Conservation (phyloP, 2,888 invertebrate genomes). For the Micoletzkya japonica region DNA sequence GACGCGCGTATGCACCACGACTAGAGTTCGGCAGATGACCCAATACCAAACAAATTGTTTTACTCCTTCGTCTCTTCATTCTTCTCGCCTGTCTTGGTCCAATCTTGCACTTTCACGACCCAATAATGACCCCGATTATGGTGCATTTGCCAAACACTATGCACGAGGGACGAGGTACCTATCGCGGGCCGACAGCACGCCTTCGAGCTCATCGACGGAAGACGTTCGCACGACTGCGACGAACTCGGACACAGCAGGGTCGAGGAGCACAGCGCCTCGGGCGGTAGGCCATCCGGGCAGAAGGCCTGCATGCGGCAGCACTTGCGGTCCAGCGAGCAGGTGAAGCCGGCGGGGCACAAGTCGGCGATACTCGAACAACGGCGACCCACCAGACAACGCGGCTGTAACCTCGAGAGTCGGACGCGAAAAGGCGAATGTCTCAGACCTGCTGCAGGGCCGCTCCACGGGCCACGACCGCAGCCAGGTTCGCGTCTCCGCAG, state of each 20-base stretch:
- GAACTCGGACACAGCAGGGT: constrained; percentile 45
- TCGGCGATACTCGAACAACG: constrained; percentile 35
- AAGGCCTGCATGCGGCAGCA: constrained; percentile 41
- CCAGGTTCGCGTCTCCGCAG: not conserved
- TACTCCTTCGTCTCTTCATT: no score
- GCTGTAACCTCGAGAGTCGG: constrained; percentile 32
- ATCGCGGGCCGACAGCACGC: not conserved
- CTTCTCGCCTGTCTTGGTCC: no score
- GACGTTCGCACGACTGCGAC: constrained; percentile 38
- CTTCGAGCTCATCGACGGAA: not conserved
- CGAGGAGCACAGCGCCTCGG: constrained; percentile 40
- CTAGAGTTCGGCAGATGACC: no score
- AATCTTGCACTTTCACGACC: no score
- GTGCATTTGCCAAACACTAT: not conserved
- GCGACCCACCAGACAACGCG: constrained; percentile 36
- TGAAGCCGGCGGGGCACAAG: constrained; percentile 48
- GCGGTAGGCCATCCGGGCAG: constrained; percentile 48
- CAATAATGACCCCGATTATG: no score
- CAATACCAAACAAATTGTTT: no score
- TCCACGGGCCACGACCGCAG: not conserved
- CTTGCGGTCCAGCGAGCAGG: constrained; percentile 41
- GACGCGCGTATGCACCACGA: no score
- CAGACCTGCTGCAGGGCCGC: constrained; percentile 23
- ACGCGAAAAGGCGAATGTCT: constrained; percentile 20
- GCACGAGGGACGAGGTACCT: not conserved